Percentiles rank a stretch among this genome's conserved stretches.
phyloP scores from a whole-genome alignment of 2,888 invertebrate species.

The Choristoneura rosaceana region DNA sequence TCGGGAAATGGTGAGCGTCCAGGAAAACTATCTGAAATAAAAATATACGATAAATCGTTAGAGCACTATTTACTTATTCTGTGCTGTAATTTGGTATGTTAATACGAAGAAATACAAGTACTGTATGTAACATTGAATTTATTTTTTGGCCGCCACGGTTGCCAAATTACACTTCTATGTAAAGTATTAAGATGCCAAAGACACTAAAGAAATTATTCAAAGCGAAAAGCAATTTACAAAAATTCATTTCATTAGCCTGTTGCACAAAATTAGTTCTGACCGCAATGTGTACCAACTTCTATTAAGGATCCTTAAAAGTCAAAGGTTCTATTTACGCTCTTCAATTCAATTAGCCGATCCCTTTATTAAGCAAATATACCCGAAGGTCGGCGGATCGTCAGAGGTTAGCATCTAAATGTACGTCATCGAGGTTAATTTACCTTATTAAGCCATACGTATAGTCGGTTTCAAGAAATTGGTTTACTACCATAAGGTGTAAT shows the following conservation, averaged over 20 bases:
- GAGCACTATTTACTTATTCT: background rate
- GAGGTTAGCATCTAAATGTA: conserved; percentile 26
- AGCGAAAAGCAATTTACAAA: background rate
- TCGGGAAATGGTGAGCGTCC: conserved; percentile 93
- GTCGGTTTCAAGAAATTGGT: too few species aligned
- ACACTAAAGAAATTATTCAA: background rate
- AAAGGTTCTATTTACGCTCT: conserved; percentile 19
- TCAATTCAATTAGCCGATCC: conserved; percentile 33
- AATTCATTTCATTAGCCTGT: background rate
- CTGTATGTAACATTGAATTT: too few species aligned
- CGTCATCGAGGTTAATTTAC: conserved; percentile 20
- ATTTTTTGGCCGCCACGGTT: too few species aligned
- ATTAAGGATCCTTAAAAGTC: conserved; percentile 27
- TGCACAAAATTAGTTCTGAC: background rate
- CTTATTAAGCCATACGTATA: background rate
- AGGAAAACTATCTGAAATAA: conserved; percentile 87
- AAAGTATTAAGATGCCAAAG: background rate
- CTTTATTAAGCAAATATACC: conserved; percentile 37
- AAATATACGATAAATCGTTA: conserved; percentile 2
- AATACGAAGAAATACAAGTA: too few species aligned
- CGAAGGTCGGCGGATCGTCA: conserved; percentile 16
- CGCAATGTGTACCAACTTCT: conserved; percentile 15
- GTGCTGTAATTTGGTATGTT: too few species aligned
- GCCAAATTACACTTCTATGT: too few species aligned
- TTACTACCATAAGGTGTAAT: too few species aligned